Base-by-base conservation (phyloP, 1,140 invertebrate genomes). In the Rhagoletis pomonella region DNA sequence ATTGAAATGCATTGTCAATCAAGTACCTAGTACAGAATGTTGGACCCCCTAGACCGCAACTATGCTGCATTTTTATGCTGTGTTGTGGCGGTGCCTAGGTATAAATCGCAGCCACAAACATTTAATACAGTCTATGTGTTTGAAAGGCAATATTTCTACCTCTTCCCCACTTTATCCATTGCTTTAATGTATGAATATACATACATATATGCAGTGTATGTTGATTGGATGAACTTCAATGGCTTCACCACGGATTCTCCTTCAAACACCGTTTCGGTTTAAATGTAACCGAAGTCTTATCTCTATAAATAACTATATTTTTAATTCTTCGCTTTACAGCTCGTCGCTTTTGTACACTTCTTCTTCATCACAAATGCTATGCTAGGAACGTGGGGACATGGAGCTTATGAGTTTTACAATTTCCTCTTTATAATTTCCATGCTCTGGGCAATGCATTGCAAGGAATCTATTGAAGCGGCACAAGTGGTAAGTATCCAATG, bases 301-400 rank as follows among this genome's bases (percentile, higher is more conserved):
- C 73, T 81, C 73, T 67, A 67, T n/a, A 86, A 50, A 47, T 64
- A 10, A 64, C 44, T 65, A 85, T 77, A 44, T 77, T 42, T 55
- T 64, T 62, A 39, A 84, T 58, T 87, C n/a, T 17, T 39, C 44
- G 42, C n/a, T 50, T 29, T 69, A 50, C 88, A 93, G 92, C 88
- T 91, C 19, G 91, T 93, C 87, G 90, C 92, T 69, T 92, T 93
- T 87, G 92, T 93, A 88, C 92, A 93, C 86, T 93, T 92, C 87
- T 85, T 92, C 50, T 92, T 93, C 85, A 90, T 92, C 81, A 89
- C 91, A 87, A 93, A 93, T 91, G 92, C 92, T 47, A 92, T 93
- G 91, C 87, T 93, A 2, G 91, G 91, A 9, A 89, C 44, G 9
- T 93, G 91, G 92, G 89, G 89, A 10, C 92, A 92, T 81, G 90